Evolutionary conservation across 2,113 vertebrate species (phyloP).

Genomic region (Apeltes quadracus): DNA sequence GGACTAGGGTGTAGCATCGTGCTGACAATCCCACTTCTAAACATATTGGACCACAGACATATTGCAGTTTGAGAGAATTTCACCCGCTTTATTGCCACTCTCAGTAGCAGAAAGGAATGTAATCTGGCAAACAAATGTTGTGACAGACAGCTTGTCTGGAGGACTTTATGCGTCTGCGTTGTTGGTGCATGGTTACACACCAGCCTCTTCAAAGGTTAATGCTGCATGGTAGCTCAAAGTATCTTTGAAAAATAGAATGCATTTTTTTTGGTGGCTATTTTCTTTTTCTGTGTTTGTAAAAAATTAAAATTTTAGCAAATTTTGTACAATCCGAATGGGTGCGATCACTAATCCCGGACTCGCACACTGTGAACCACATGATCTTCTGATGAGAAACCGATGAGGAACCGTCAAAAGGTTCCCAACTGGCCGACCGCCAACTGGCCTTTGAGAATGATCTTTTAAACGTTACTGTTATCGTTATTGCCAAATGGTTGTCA

Average conservation of each 20-base stretch:
- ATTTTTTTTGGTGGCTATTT: conserved; percentile 14
- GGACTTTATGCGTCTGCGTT: conserved; percentile 73
- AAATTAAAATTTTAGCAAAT: conserved; percentile 33
- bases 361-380: conserved; percentile 1
- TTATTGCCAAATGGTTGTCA: not conserved
- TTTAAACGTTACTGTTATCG: too few relatives aligned
- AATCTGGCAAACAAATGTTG: conserved; percentile 84
- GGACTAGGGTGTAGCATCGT: conserved; percentile 57
- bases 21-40: conserved; percentile 55
- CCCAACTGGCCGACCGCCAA: not conserved
- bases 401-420: not conserved
- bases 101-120: conserved; percentile 73
- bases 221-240: conserved; percentile 25
- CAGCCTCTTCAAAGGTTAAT: conserved; percentile 56
- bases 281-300: conserved; percentile 23
- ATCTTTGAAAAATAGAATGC: conserved; percentile 7
- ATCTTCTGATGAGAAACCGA: not conserved
- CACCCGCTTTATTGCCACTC: conserved; percentile 72
- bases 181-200: conserved; percentile 60
- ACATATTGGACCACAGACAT: conserved; percentile 75
- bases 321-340: conserved; percentile 17
- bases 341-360: conserved; percentile 14
- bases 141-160: conserved; percentile 81
- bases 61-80: conserved; percentile 72
- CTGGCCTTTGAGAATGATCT: not conserved